Evolutionary conservation across 2,113 vertebrate genomes (phyloP).

Genomic region (Recurvirostra avosetta): DNA sequence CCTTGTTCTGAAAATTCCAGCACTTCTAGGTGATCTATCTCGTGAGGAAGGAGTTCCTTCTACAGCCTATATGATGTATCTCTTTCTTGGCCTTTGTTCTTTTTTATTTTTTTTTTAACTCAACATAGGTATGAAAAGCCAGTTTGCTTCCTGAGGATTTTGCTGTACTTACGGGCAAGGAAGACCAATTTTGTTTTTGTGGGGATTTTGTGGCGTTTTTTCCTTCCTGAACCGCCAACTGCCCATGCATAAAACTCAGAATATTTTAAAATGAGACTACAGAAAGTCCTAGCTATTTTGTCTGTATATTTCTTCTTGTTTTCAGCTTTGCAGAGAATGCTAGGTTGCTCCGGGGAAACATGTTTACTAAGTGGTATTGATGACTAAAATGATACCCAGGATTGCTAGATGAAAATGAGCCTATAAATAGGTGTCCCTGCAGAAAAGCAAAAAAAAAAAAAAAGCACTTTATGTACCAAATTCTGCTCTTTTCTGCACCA

Average conservation of each 20-base stretch:
- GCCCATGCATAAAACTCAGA: neutral
- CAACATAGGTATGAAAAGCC: neutral
- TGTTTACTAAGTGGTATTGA: neutral
- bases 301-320: neutral
- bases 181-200: neutral
- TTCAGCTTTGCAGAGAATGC: neutral
- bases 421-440: neutral
- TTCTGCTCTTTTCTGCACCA: neutral
- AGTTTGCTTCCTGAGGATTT: neutral
- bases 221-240: neutral
- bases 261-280: neutral
- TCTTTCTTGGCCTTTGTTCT: neutral
- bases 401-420: neutral
- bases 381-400: neutral
- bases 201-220: fast-evolving
- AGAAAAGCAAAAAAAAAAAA: neutral
- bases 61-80: neutral
- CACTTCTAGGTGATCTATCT: neutral
- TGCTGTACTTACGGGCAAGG: neutral
- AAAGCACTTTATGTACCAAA: neutral
- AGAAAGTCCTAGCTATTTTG: neutral
- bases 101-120: neutral
- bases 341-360: neutral
- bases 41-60: neutral
- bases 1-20: neutral